Evolutionary conservation across 1,140 invertebrate species (phyloP), one percentile per base, ranked within the genome.

Genomic region (Aplysia californica): DNA sequence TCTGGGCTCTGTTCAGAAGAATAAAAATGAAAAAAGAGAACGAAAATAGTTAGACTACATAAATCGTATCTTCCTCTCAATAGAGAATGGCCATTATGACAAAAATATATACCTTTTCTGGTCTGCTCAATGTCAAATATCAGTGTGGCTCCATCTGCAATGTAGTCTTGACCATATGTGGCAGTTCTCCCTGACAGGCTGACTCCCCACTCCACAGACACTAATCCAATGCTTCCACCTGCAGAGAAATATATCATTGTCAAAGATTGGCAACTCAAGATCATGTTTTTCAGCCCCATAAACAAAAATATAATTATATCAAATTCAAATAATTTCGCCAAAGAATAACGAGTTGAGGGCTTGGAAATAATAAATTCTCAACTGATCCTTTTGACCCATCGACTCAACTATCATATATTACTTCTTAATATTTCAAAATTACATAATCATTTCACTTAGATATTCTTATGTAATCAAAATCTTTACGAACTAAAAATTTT

Each of bases 111-210:
- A 87, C 87, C 77, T 80, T 80, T 84, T 39, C 83, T 79, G 31
- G 76, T 84, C 44, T 85, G 81, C 66, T 87, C 88, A 33, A 82
- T 73, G 2, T 3, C 26, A 77, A 88, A 89, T 38, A 74, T 81
- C 15, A 89, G 77, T 26, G 85, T 89, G 23, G 87, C 88, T 1
- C 87, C 88, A 82, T 87, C 86, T 33, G 87, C 87, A 26, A 79
- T 78, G 68, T 78, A 89, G 71, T 89, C 87, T 15, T 72, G 64
- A 38, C 80, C 81, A 66, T 85, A 84, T 1, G 72, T 78, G 23
- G 88, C 86, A 23, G 82, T 86, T 39, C 80, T 83, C 10, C 72
- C 70, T 3, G 50, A 55, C 1, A 21, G 55, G 55, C 84, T 82
- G 10, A 89, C 80, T 50, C 75, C 80, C 87, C 87, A 89, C 1